phyloP scores from a whole-genome alignment of 1,140 invertebrate species.

The Eupristina koningsbergeri region DNA sequence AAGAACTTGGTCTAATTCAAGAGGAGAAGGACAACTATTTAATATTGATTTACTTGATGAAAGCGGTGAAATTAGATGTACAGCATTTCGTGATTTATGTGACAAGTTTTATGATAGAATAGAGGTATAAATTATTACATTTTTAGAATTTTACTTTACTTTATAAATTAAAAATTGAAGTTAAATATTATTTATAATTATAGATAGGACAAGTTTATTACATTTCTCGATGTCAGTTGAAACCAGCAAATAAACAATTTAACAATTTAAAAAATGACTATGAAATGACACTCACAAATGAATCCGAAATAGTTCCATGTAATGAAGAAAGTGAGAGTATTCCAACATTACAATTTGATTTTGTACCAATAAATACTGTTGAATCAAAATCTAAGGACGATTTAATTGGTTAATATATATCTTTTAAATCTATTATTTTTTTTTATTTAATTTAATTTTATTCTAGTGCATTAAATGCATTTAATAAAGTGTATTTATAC shows the following conservation, averaged over 20 bases:
- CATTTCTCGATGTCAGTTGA: slow-evolving; percentile 86
- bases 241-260: slow-evolving; percentile 94
- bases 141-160: neutral
- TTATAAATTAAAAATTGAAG: slow-evolving; percentile 16
- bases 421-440: slow-evolving; percentile 4
- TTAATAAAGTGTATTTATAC: no score
- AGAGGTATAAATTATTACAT: slow-evolving; percentile 76
- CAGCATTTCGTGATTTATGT: slow-evolving; percentile 91
- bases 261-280: slow-evolving; percentile 92
- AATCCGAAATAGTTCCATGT: slow-evolving; percentile 85
- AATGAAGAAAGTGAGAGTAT: slow-evolving; percentile 77
- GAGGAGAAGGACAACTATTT: slow-evolving; percentile 95
- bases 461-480: no score
- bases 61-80: slow-evolving; percentile 94
- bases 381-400: slow-evolving; percentile 79
- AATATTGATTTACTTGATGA: slow-evolving; percentile 94
- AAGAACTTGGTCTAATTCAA: slow-evolving; percentile 91
- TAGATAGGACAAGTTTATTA: slow-evolving; percentile 90
- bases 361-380: slow-evolving; percentile 85
- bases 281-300: slow-evolving; percentile 91
- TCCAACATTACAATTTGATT: slow-evolving; percentile 88
- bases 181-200: slow-evolving; percentile 54
- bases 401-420: slow-evolving; percentile 78
- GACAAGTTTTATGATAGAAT: slow-evolving; percentile 94
- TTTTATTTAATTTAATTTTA: slow-evolving; percentile 33